Evolutionary conservation across 1,140 invertebrate genomes (phyloP).

Genomic region (Triops longicaudatus): DNA sequence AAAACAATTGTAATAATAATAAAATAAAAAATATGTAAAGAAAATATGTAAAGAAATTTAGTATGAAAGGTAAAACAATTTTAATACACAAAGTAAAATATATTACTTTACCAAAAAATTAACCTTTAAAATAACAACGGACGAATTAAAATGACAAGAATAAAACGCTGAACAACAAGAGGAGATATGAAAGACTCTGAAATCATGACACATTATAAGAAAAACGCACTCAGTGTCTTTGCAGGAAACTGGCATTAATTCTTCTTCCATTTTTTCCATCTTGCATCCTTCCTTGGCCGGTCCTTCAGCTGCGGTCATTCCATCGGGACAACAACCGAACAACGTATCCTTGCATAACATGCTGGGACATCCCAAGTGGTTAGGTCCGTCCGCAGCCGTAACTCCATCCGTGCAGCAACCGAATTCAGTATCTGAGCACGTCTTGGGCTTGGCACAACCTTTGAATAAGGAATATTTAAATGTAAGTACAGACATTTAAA

Average conservation of each 20-base stretch:
- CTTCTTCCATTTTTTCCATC: conserved; percentile 32
- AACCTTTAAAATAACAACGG: too few relatives aligned
- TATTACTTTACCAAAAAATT: too few relatives aligned
- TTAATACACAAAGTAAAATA: too few relatives aligned
- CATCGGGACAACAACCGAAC: conserved; percentile 79
- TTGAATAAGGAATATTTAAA: not conserved
- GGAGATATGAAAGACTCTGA: not conserved
- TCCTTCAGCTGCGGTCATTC: conserved; percentile 63
- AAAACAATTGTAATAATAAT: too few relatives aligned
- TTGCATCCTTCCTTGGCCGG: conserved; percentile 76
- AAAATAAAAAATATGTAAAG: too few relatives aligned
- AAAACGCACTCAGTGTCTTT: conserved; percentile 47
- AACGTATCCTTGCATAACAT: conserved; percentile 63
- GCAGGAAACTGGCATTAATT: conserved; percentile 52
- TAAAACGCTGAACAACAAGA: not conserved
- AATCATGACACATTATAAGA: too few relatives aligned
- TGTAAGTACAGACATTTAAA: too few relatives aligned
- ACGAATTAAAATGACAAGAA: not conserved
- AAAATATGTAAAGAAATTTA: too few relatives aligned
- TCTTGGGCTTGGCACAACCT: conserved; percentile 30
- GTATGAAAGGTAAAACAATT: too few relatives aligned
- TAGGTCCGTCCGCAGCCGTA: conserved; percentile 64
- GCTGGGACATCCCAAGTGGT: conserved; percentile 65
- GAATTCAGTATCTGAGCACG: conserved; percentile 61
- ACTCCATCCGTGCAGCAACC: conserved; percentile 84